These are phyloP conservation scores for Furcula furcula DNA, from an alignment of 2,888 invertebrate genomes.

Conservation along the genomic window DNA sequence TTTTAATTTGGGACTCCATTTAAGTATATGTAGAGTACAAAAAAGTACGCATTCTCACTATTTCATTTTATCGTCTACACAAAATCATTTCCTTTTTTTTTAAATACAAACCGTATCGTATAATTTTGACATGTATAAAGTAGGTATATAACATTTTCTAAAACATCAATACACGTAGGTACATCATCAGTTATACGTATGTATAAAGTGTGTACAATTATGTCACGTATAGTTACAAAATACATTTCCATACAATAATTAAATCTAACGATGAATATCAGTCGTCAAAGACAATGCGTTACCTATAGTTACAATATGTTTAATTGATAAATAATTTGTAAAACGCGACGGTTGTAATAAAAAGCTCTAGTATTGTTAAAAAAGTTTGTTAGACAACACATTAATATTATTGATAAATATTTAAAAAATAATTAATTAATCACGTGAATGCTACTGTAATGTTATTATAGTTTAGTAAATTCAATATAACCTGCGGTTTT, in stretches of 20 bases:
- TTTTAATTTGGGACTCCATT: too few relatives aligned
- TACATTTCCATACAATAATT: constrained; percentile 46
- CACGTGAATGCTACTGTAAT: too few relatives aligned
- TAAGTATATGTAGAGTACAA: too few relatives aligned
- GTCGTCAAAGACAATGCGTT: constrained; percentile 65
- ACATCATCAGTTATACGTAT: constrained; percentile 51
- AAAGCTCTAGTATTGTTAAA: too few relatives aligned
- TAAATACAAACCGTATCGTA: constrained; percentile 22
- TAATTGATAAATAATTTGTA: constrained; percentile 33
- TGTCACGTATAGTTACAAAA: constrained; percentile 60
- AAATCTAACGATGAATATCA: constrained; percentile 73
- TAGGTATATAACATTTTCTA: constrained; percentile 48
- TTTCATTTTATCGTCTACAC: background rate
- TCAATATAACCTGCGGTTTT: constrained; percentile 7
- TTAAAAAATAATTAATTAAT: too few relatives aligned
- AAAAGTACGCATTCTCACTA: background rate
- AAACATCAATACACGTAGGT: constrained; percentile 55
- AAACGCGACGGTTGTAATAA: constrained; percentile 46
- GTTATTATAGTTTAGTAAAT: constrained; percentile 2
- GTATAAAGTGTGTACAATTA: constrained; percentile 50
- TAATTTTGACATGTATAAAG: constrained; percentile 34
- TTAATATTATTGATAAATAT: too few relatives aligned
- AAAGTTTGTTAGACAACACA: too few relatives aligned
- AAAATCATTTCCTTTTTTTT: constrained; percentile 11
- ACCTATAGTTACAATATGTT: constrained; percentile 30